These are phyloP conservation scores for Passer montanus DNA, from an alignment of 2,113 vertebrate genomes.

Conservation along the genomic window DNA sequence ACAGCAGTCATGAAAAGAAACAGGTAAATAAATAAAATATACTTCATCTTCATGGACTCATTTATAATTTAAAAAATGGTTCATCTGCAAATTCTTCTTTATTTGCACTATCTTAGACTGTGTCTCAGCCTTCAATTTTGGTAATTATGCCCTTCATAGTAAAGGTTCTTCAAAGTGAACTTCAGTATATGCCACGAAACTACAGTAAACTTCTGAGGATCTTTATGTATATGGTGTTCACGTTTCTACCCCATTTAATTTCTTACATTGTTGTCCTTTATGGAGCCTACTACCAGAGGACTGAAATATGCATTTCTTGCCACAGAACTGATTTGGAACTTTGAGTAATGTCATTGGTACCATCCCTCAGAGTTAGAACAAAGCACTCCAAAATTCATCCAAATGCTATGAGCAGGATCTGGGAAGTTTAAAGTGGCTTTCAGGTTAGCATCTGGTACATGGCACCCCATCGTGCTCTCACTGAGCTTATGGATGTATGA, in stretches of 20 bases:
- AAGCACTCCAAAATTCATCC: neutral
- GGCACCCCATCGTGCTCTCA: neutral
- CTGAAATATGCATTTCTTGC: neutral
- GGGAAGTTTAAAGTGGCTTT: constrained; percentile 22
- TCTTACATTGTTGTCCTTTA: neutral
- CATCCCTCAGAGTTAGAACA: constrained; percentile 9
- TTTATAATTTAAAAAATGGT: constrained; percentile 35
- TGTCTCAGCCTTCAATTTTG: neutral
- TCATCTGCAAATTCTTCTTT: constrained; percentile 13
- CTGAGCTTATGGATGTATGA: neutral
- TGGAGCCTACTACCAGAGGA: neutral
- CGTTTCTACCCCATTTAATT: neutral
- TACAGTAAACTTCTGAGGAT: neutral
- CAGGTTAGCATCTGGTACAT: constrained; percentile 36
- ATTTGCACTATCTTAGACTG: neutral
- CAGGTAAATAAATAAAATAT: constrained; percentile 61
- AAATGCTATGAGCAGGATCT: neutral
- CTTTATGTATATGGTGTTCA: neutral
- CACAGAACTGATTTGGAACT: neutral
- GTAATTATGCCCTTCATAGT: neutral
- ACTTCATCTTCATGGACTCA: neutral
- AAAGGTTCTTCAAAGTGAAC: neutral
- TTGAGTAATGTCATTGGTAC: neutral
- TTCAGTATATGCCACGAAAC: neutral
- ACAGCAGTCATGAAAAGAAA: neutral